Evolutionary conservation across 2,888 invertebrate genomes (phyloP).

Genomic region (Macropis europaea): DNA sequence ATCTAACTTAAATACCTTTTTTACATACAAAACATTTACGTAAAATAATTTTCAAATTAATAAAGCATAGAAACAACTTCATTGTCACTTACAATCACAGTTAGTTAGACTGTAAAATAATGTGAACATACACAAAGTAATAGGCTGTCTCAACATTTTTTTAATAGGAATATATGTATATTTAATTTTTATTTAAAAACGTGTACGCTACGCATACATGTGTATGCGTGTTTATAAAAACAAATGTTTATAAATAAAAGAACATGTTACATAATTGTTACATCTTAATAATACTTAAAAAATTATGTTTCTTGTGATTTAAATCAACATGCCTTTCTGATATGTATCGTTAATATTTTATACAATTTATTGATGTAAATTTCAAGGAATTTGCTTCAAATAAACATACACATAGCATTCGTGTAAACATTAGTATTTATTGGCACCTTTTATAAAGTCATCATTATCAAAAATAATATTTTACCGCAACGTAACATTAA

Average conservation of each 20-base stretch:
- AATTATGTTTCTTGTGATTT: background rate
- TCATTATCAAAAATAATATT: conserved; percentile 58
- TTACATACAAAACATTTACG: too few species aligned
- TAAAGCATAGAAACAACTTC: too few species aligned
- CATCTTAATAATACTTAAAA: background rate
- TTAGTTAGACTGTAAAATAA: too few species aligned
- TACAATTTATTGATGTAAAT: background rate
- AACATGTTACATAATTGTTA: background rate
- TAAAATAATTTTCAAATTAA: too few species aligned
- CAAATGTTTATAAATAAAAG: background rate
- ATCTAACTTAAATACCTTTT: too few species aligned
- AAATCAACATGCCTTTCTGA: background rate
- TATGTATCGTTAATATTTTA: background rate
- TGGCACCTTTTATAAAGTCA: conserved; percentile 51
- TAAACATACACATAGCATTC: conserved; percentile 15
- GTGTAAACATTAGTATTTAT: conserved; percentile 50
- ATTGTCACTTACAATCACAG: too few species aligned
- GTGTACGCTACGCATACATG: conserved; percentile 1
- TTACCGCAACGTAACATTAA: conserved; percentile 47
- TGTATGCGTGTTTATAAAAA: background rate
- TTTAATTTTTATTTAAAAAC: background rate
- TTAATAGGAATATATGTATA: background rate
- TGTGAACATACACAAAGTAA: background rate
- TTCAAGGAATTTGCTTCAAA: conserved; percentile 11
- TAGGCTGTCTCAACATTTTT: background rate